phyloP scores from a whole-genome alignment of 2,113 vertebrate species.

The Fregata magnificens region DNA sequence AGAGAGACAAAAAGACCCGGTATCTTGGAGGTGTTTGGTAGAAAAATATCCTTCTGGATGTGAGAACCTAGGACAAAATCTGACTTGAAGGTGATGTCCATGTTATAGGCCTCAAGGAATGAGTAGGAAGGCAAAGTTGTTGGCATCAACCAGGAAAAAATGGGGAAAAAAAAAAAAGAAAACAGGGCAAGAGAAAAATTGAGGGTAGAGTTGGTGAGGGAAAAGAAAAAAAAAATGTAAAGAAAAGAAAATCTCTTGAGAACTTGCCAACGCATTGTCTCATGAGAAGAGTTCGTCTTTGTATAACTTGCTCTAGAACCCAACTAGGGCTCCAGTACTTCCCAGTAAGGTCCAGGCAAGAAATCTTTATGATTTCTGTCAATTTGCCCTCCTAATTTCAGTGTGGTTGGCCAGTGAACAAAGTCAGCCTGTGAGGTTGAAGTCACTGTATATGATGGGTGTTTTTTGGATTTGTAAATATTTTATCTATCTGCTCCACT shows the following conservation, averaged over 20 bases:
- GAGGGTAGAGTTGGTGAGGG: not conserved
- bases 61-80: not conserved
- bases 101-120: not conserved
- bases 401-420: not conserved
- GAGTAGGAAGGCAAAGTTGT: not conserved
- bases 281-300: fast-evolving
- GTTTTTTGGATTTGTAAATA: not conserved
- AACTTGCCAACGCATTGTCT: not conserved
- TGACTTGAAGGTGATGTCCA: not conserved
- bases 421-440: not conserved
- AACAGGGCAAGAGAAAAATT: not conserved
- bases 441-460: not conserved
- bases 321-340: not conserved
- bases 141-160: not conserved
- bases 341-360: not conserved
- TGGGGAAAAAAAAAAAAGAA: not conserved
- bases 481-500: not conserved
- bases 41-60: not conserved
- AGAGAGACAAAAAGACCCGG: not conserved
- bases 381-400: not conserved
- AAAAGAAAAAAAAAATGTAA: not conserved
- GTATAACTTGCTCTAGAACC: not conserved
- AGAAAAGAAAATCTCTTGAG: not conserved
- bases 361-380: not conserved
- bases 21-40: not conserved